These are phyloP conservation scores for Athalia rosae DNA, from an alignment of 2,888 invertebrate genomes.

Conservation along the genomic window DNA sequence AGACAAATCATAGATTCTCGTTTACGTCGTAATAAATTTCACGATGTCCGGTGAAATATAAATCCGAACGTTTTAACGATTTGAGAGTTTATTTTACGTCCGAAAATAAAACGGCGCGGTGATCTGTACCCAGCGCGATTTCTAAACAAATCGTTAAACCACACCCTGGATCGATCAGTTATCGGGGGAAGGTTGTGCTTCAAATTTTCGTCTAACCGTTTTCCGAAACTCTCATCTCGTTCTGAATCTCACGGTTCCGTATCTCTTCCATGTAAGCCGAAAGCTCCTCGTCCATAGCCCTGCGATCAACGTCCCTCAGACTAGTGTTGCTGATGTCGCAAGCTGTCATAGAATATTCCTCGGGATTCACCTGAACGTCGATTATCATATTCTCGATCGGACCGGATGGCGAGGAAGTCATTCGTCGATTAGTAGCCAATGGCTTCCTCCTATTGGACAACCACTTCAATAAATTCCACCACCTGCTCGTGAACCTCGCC, in stretches of 20 bases:
- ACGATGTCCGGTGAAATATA: no score
- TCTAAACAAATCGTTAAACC: background rate
- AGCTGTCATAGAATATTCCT: constrained; percentile 66
- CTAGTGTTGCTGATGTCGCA: constrained; percentile 74
- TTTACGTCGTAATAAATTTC: no score
- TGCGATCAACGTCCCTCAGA: constrained; percentile 71
- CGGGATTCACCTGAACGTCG: constrained; percentile 58
- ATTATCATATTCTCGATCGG: constrained; percentile 53
- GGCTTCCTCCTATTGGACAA: constrained; percentile 61
- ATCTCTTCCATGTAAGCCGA: constrained; percentile 71
- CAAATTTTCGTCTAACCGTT: constrained; percentile 6
- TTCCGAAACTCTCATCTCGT: constrained; percentile 18
- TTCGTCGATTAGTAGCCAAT: constrained; percentile 51
- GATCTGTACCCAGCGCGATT: background rate
- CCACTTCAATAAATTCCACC: constrained; percentile 68
- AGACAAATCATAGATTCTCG: no score
- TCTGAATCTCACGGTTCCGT: constrained; percentile 50
- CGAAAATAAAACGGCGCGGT: no score
- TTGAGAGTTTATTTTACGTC: no score
- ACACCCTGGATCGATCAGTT: no score
- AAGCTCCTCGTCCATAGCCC: constrained; percentile 74
- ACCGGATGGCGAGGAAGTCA: constrained; percentile 49
- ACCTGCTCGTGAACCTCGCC: constrained; percentile 54
- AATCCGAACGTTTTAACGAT: no score
- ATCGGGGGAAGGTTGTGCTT: background rate